Evolutionary conservation across 2,113 vertebrate genomes (phyloP), one percentile per base, ranked within the genome.

Genomic region (Aythya baeri): DNA sequence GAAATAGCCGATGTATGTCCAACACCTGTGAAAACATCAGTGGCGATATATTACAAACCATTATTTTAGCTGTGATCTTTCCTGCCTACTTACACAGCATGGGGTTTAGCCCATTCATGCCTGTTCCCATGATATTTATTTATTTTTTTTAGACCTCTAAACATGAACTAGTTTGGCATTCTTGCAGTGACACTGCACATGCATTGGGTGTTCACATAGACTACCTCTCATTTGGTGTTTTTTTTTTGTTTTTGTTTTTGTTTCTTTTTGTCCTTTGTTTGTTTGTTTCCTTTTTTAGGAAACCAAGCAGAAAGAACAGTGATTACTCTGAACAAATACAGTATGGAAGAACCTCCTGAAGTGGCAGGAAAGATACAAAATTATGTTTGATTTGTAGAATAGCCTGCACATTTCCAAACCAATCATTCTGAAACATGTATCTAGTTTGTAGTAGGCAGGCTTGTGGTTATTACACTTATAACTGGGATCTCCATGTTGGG

Each of bases 41-140:
- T 84, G 96, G 90, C 88, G 95, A 97, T 94, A 96, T 96, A 95
- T 95, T 97, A 98, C 96, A 96, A 95, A 96, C 76, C 91, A 80
- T 54, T 55, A 97, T 94, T 95, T 94, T 92, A 85, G 76, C 75
- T 89, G 59, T 59, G 70, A 66, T 81, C 59, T 91, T 93, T 93
- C 89, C 95, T 96, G 71, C 54, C 71, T 93, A 93, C 78, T 95
- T 95, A 94, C 32, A 93, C 22, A 84, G 63, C 38, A 63, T 76
- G 44, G 59, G 38, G 61, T 91, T 93, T 88, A 96, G 88, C 68
- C 74, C 83, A 91, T 46, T 93, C 94, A 93, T 57, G 91, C 70
- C 82, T 79, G 79, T 96, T 96, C 55, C 95, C 83, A 62, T 62
- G 22, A 76, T 71, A 70, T 89, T 90, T 86, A 94, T 26, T 86